Conservation (phyloP, 2,797 vertebrate genomes). For the Ciconia nigra region DNA sequence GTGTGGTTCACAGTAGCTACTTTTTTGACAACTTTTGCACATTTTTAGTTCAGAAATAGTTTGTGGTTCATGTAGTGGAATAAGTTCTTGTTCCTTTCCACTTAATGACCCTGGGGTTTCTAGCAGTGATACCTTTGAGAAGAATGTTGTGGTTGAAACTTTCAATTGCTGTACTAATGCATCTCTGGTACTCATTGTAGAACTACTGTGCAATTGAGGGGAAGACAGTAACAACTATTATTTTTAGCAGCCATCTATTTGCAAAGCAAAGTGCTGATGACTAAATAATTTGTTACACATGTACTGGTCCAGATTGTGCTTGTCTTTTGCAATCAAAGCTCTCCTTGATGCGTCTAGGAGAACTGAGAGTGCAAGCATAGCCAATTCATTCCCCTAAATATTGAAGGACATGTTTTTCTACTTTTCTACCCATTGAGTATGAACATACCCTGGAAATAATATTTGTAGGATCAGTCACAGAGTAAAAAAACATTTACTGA, state of each 20-base stretch:
- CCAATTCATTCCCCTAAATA: not conserved
- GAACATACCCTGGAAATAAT: not conserved
- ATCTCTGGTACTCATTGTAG: not conserved
- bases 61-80: not conserved
- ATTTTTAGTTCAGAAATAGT: conserved; percentile 5
- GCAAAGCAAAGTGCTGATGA: conserved; percentile 26
- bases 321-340: conserved; percentile 35
- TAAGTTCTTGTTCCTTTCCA: not conserved
- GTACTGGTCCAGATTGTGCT: not conserved
- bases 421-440: not conserved
- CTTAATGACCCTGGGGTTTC: not conserved
- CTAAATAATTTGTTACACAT: conserved; percentile 45
- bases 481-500: not conserved
- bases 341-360: not conserved
- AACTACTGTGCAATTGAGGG: not conserved
- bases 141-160: not conserved
- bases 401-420: not conserved
- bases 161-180: not conserved
- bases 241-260: conserved; percentile 31
- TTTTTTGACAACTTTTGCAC: conserved; percentile 15
- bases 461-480: not conserved
- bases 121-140: conserved; percentile 24
- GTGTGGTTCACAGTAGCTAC: not conserved
- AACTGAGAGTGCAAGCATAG: not conserved
- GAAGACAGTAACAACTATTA: conserved; percentile 13